Evolutionary conservation across 2,888 invertebrate species (phyloP), one percentile per base, ranked within the genome.

Genomic region (Bedellia somnulentella): DNA sequence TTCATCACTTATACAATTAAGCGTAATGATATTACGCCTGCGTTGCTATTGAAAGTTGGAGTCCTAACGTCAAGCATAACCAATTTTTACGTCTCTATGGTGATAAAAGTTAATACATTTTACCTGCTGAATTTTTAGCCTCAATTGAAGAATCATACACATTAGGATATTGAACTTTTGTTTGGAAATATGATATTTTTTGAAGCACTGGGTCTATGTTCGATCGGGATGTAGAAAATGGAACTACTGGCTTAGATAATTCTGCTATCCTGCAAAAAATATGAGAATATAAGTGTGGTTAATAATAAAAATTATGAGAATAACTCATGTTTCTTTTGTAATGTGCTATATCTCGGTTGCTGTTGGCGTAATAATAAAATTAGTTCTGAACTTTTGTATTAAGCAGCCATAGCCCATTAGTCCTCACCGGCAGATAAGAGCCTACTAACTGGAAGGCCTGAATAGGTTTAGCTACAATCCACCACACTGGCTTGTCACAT

Each of bases 121-220:
- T 56, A 81, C 81, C 83, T 35, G 86, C 80, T 2, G 81, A 64
- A 44, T 70, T 80, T 49, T 85, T 86, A 1, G 86, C 84, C 34
- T 82, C 78, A 26, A 83, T 70, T 38, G 87, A 83, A 2, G 84
- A 82, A 56, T 96, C 95, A 55, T 87, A 96, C 0, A 96, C 95
- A 61, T 87, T 87, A 0, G 95, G 95, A 62, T 85, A 93, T 12
- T 80, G 79, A 38, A 82, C 77, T 52, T 70, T 67, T 1, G 63
- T 63, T 42, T 73, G 70, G 31, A 64, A 64, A 35, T 70, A 75
- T 0, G 75, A 71, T 39, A 73, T 66, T 38, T 58, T 73, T 32
- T 60, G 58, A 18, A 68, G 35, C 8, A 66, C 39, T 4, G 64
- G 60, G 27, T 67, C 66, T 8, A 50, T 43, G 26, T 66, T 58